Conservation (phyloP, 2,113 vertebrate species). For the Hucho hucho region DNA sequence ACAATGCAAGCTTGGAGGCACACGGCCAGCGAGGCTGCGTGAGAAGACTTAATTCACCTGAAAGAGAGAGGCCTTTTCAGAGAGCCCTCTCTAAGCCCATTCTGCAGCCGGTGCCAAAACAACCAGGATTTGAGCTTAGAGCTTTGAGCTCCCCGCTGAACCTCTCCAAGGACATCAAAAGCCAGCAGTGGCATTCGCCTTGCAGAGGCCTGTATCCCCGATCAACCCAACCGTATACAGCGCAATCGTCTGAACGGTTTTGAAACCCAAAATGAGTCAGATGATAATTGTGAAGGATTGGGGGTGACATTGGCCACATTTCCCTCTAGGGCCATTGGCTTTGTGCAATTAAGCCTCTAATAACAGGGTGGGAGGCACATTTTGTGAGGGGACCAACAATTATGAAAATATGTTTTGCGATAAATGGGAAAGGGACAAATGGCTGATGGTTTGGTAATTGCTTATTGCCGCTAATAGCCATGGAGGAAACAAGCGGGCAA, state of each 20-base stretch:
- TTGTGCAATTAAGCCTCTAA: constrained; percentile 50
- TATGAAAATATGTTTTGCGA: constrained; percentile 34
- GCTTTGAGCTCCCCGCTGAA: too few species aligned
- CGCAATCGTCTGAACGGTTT: too few species aligned
- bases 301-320: constrained; percentile 22
- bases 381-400: constrained; percentile 20
- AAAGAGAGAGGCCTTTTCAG: not conserved
- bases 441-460: constrained; percentile 40
- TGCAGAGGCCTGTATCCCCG: not conserved
- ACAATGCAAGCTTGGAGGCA: not conserved
- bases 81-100: not conserved
- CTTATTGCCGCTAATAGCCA: constrained; percentile 41
- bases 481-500: constrained; percentile 11
- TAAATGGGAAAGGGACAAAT: constrained; percentile 22
- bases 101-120: not conserved
- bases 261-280: not conserved
- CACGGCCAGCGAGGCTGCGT: not conserved
- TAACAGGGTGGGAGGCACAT: constrained; percentile 35
- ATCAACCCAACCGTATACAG: too few species aligned
- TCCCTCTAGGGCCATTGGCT: constrained; percentile 38
- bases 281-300: constrained; percentile 25
- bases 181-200: not conserved
- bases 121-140: not conserved
- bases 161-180: not conserved
- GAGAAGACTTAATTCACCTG: not conserved